A percentile compares a stretch with the other conserved stretches of the same genome.
Conservation (phyloP, 2,888 invertebrate species). For the Melieria picta region DNA sequence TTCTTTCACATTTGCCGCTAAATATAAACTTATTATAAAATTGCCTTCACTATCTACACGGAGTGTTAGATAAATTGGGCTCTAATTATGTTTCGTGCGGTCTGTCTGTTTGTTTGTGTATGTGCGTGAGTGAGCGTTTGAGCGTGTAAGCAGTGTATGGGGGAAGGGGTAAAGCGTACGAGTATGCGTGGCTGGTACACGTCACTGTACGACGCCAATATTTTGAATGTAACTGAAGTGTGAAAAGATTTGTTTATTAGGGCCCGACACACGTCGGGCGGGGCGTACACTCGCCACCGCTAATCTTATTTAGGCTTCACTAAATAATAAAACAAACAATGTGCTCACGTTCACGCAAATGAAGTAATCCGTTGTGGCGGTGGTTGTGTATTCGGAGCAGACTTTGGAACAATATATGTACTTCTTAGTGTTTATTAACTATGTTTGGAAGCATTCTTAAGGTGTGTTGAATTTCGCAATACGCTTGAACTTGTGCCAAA, state of each 20-base stretch:
- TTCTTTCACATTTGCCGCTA: slow-evolving; percentile 2
- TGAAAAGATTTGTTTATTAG: slow-evolving; percentile 8
- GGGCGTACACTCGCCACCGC: no score
- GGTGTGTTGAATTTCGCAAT: no score
- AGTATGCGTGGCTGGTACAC: background rate
- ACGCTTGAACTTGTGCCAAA: no score
- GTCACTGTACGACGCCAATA: slow-evolving; percentile 6
- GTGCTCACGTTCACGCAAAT: no score
- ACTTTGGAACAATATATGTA: no score
- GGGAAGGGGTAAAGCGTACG: background rate
- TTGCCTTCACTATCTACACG: background rate
- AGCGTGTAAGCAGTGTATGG: background rate
- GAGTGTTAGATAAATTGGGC: slow-evolving; percentile 3
- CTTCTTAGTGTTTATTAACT: no score
- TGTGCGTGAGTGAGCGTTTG: background rate
- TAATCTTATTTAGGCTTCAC: no score
- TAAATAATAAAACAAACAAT: no score
- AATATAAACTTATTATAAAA: background rate
- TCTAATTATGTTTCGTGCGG: background rate
- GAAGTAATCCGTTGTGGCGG: no score
- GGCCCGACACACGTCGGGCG: no score
- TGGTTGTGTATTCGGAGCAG: no score
- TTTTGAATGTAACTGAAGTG: slow-evolving; percentile 14
- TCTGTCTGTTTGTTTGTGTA: background rate
- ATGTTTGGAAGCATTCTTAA: no score